Base-by-base conservation (phyloP, 2,797 vertebrate species). In the Rhynchonycteris naso region DNA sequence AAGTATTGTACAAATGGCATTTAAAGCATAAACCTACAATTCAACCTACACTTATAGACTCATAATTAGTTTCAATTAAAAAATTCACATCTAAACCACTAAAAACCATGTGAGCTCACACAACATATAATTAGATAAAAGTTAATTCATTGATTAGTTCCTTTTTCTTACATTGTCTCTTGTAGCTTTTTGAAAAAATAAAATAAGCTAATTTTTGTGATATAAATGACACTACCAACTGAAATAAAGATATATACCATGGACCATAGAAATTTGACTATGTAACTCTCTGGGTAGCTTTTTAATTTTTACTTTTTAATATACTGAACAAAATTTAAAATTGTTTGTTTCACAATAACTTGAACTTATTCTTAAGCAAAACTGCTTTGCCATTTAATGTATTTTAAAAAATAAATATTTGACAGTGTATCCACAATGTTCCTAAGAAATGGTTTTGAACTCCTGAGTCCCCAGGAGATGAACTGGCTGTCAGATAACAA, bases 401-500 rank as follows among this genome's bases (percentile, higher is more conserved):
- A 97, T 94, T 89, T 68, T 0, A 66, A 84, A 94, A 98, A 95
- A 85, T 94, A 98, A 98, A 97, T 93, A 97, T 97, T 98, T 98
- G 97, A 97, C 98, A 89, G 97, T 97, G 94, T 94, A 98, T 97
- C 97, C 82, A 97, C 96, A 98, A 97, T 98, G 98, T 98, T 98
- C 98, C 98, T 96, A 96, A 98, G 98, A 98, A 99, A 99, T 98
- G 94, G 59, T 97, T 98, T 97, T 97, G 97, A 98, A 99, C 98
- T 98, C 97, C 97, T 97, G 97, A 98, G 98, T 96, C 97, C 98
- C 98, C 98, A 98, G 98, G 98, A 98, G 98, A 98, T 98, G 97
- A 98, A 98, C 98, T 98, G 98, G 98, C 98, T 99, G 98, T 98
- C 98, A 99, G 97, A 98, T 98, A 98, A 99, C 98, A 98, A 98